phyloP scores from a whole-genome alignment of 2,797 vertebrate species.

The Danio jaintianensis region DNA sequence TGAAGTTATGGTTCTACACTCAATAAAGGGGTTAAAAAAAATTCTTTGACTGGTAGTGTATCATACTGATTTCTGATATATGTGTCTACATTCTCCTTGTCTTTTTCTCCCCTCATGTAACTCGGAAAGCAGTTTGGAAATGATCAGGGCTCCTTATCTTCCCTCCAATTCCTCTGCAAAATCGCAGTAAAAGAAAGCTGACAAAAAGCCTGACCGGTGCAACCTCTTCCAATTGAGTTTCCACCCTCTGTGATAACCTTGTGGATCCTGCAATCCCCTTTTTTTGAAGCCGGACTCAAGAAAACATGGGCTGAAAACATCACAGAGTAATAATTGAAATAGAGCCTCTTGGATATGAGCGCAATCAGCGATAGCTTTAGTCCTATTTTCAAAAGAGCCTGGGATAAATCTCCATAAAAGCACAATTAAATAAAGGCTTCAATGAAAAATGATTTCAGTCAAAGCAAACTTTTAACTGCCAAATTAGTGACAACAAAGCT shows the following conservation, averaged over 20 bases:
- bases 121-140: conserved; percentile 33
- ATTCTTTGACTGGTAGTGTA: too few relatives aligned
- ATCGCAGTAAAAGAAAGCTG: conserved; percentile 45
- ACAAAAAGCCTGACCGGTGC: conserved; percentile 50
- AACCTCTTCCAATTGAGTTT: conserved; percentile 47
- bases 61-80: neutral
- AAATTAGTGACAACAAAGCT: neutral
- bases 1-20: too few relatives aligned
- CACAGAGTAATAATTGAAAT: conserved; percentile 36
- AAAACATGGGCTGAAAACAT: conserved; percentile 36
- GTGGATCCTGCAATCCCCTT: conserved; percentile 25
- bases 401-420: conserved; percentile 1
- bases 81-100: neutral
- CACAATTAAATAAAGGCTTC: conserved; percentile 1
- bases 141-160: conserved; percentile 52
- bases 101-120: neutral
- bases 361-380: neutral
- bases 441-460: neutral
- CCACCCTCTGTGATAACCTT: conserved; percentile 53
- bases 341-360: conserved; percentile 14
- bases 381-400: conserved; percentile 9
- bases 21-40: too few relatives aligned
- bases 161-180: conserved; percentile 36
- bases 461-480: neutral
- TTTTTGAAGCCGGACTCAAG: conserved; percentile 36